Conservation (phyloP, 2,888 invertebrate genomes). For the Lepidonotus clava region DNA sequence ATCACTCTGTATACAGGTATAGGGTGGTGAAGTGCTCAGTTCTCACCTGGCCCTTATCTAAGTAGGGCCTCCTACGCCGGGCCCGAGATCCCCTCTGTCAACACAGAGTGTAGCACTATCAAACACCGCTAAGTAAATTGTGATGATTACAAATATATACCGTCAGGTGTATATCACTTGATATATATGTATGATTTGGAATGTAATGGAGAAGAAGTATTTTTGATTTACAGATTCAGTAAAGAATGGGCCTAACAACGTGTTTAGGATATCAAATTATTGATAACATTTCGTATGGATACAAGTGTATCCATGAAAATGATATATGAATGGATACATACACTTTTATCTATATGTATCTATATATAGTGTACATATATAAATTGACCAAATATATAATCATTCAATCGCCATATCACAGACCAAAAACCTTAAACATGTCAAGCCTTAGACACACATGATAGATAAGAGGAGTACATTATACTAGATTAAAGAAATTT, state of each 20-base stretch:
- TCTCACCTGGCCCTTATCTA: slow-evolving; percentile 19
- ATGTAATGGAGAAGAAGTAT: too few relatives aligned
- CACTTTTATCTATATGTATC: not conserved
- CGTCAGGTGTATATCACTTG: too few relatives aligned
- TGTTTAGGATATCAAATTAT: too few relatives aligned
- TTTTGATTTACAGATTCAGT: not conserved
- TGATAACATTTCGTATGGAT: not conserved
- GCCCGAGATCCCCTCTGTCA: not conserved
- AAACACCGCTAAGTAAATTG: slow-evolving; percentile 8
- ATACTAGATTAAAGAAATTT: too few relatives aligned
- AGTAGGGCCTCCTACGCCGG: slow-evolving; percentile 16
- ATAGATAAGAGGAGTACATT: too few relatives aligned
- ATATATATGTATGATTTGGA: too few relatives aligned
- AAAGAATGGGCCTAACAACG: not conserved
- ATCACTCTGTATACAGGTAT: not conserved
- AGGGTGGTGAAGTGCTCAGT: not conserved
- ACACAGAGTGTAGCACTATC: not conserved
- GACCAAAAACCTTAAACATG: too few relatives aligned
- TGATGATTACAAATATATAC: not conserved
- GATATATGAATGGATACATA: not conserved
- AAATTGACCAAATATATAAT: not conserved
- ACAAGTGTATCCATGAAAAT: not conserved
- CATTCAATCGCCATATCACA: too few relatives aligned
- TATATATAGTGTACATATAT: not conserved
- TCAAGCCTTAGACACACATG: too few relatives aligned